These are phyloP conservation scores for Typhlomys cinereus DNA, from an alignment of 2,113 vertebrate species.

Conservation along the genomic window DNA sequence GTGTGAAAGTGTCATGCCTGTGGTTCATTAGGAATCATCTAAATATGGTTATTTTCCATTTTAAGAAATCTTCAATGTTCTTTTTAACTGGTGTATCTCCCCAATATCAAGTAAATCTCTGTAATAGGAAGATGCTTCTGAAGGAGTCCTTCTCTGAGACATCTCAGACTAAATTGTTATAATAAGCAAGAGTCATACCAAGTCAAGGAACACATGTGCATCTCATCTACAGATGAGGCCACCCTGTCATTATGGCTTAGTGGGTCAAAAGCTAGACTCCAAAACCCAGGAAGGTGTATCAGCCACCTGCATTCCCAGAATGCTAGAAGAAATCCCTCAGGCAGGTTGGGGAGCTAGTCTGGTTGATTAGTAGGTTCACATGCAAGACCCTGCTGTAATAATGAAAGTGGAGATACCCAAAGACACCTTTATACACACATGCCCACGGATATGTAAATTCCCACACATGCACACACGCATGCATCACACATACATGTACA, in stretches of 20 bases:
- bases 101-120: background rate
- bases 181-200: background rate
- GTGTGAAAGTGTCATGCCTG: background rate
- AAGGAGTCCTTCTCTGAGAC: background rate
- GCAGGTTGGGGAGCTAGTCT: too few relatives aligned
- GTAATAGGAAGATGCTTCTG: background rate
- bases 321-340: too few relatives aligned
- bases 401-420: too few relatives aligned
- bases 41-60: background rate
- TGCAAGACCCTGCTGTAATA: too few relatives aligned
- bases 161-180: background rate
- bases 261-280: background rate
- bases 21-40: background rate
- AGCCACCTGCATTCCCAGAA: too few relatives aligned
- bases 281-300: too few relatives aligned
- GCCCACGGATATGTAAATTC: too few relatives aligned
- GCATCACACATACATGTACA: too few relatives aligned
- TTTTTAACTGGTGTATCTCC: background rate
- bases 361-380: too few relatives aligned
- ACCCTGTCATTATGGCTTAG: background rate
- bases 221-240: background rate
- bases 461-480: too few relatives aligned
- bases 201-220: background rate
- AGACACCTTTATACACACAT: too few relatives aligned
- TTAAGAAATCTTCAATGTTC: background rate